Evolutionary conservation across 2,113 vertebrate genomes (phyloP).

Genomic region (Ellobius talpinus): DNA sequence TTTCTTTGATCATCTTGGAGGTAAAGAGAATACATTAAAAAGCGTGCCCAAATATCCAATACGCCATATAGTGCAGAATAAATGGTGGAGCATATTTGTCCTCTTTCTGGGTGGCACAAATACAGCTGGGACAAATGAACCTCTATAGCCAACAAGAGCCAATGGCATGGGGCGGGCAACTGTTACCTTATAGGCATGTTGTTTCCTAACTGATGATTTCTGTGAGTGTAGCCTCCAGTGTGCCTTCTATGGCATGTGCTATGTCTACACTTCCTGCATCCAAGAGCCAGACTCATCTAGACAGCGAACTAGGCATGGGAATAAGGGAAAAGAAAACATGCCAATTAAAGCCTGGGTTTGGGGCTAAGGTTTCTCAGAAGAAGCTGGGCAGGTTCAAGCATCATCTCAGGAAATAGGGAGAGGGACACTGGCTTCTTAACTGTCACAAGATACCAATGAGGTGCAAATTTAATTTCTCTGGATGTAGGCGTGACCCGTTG

Average conservation of each 20-base stretch:
- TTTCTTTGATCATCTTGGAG: conserved; percentile 74
- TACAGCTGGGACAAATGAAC: conserved; percentile 75
- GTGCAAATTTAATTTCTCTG: conserved; percentile 48
- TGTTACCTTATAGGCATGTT: not conserved
- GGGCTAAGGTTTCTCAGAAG: not conserved
- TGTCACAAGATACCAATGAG: not conserved
- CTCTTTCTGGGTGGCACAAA: conserved; percentile 64
- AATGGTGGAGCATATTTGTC: conserved; percentile 19
- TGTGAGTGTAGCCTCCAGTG: not conserved
- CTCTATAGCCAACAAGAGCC: conserved; percentile 64
- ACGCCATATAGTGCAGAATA: conserved; percentile 62
- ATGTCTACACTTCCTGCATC: not conserved
- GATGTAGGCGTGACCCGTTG: not conserved
- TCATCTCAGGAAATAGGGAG: not conserved
- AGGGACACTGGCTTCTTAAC: not conserved
- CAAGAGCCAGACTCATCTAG: not conserved
- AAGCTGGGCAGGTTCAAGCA: not conserved
- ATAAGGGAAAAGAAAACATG: conserved; percentile 45
- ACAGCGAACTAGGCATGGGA: not conserved
- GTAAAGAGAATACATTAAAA: conserved; percentile 77
- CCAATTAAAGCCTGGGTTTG: conserved; percentile 54
- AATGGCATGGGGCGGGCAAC: not conserved
- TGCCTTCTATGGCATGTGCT: not conserved
- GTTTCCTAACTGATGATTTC: conserved; percentile 67
- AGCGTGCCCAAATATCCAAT: not conserved